These are phyloP conservation scores for Agonopterix subpropinquella DNA, from an alignment of 2,888 invertebrate species.

Conservation along the genomic window DNA sequence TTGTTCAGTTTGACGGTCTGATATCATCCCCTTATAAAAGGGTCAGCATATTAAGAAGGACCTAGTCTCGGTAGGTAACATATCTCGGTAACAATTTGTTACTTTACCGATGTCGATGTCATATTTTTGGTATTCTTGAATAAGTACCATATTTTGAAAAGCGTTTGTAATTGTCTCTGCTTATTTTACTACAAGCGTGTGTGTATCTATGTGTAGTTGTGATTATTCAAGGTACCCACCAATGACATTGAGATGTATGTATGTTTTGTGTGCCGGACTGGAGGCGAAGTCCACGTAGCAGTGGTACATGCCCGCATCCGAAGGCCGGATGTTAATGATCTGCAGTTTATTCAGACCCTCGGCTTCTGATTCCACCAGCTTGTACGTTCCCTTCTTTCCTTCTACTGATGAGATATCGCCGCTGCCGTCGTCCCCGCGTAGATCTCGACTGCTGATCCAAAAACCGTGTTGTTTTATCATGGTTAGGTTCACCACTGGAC, in stretches of 20 bases:
- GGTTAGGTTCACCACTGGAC: background rate
- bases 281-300: slow-evolving; percentile 56
- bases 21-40: no score
- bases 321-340: slow-evolving; percentile 36
- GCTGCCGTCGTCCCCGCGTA: slow-evolving; percentile 35
- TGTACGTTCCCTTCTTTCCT: slow-evolving; percentile 30
- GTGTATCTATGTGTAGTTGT: no score
- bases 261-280: slow-evolving; percentile 54
- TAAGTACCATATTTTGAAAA: no score
- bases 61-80: no score
- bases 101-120: no score
- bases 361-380: slow-evolving; percentile 35
- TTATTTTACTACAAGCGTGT: no score
- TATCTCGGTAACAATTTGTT: no score
- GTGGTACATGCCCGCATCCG: slow-evolving; percentile 53
- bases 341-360: slow-evolving; percentile 39
- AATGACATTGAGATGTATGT: slow-evolving; percentile 45
- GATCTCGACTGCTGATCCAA: slow-evolving; percentile 60
- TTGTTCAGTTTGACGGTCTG: no score
- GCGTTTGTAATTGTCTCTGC: no score
- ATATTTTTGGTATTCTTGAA: no score
- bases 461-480: slow-evolving; percentile 9
- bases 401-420: slow-evolving; percentile 20
- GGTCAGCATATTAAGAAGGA: no score
- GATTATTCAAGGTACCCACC: slow-evolving; percentile 29